Base-by-base conservation (phyloP, 2,797 vertebrate genomes). In the Balearica regulorum region DNA sequence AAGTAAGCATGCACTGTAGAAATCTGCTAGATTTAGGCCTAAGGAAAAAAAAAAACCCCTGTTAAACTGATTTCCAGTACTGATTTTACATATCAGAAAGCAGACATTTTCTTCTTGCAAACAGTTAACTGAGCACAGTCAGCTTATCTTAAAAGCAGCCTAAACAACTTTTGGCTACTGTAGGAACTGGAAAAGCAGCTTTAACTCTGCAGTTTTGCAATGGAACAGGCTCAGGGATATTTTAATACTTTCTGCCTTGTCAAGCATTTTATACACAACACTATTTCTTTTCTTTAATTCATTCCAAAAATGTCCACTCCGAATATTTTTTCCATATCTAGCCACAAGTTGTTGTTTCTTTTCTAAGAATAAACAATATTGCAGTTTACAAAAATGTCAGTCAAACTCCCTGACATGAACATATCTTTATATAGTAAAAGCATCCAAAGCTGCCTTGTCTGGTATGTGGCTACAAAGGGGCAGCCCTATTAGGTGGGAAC, bases 361-460 rank as follows among this genome's bases (percentile, higher is more conserved):
- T 97, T 93, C 96, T 96, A 97, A 97, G 96, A 97, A 97, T 97
- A 98, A 96, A 96, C 89, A 96, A 83, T 95, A 95, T 95, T 96
- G 93, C 60, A 76, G 86, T 94, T 94, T 97, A 97, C 94, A 96
- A 97, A 98, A 97, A 96, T 69, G 91, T 51, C 96, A 96, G 73
- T 98, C 82, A 93, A 60, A 80, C 76, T 95, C 82, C 84, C 86
- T 96, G 95, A 98, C 6, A 19, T 90, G 79, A 96, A 90, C 85
- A 89, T 93, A 96, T 94, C 97, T 98, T 98, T 97, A 97, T 97
- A 98, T 97, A 98, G 98, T 94, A 98, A 97, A 98, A 94, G 86
- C 73, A 97, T 97, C 15, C 84, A 89, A 97, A 97, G 87, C 65
- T 66, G 55, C 22, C 81, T 71, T 83, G 64, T 49, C 70, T 79